Conservation (phyloP, 2,113 vertebrate species). For the Australoheros scitulus region DNA sequence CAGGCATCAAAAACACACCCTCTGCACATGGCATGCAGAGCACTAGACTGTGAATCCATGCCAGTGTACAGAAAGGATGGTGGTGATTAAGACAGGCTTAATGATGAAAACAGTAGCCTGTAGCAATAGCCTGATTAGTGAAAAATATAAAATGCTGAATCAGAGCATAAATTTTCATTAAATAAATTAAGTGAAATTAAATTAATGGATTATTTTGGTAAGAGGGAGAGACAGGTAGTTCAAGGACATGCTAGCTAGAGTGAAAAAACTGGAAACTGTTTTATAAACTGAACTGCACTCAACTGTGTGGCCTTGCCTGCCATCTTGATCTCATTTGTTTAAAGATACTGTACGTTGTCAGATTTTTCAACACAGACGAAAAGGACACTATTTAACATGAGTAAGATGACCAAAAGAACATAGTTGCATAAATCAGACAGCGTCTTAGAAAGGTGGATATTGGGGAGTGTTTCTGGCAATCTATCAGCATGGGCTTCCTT, state of each 20-base stretch:
- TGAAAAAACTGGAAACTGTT: constrained; percentile 15
- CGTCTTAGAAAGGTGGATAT: constrained; percentile 27
- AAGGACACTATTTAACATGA: constrained; percentile 30
- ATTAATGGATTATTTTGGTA: constrained; percentile 61
- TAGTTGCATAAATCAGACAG: constrained; percentile 42
- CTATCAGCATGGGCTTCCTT: constrained; percentile 53
- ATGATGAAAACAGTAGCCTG: constrained; percentile 74
- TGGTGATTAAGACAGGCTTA: constrained; percentile 64
- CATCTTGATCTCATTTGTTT: constrained; percentile 8
- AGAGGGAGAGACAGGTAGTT: constrained; percentile 47
- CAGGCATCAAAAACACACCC: constrained; percentile 68
- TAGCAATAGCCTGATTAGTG: constrained; percentile 54
- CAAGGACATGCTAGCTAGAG: constrained; percentile 39
- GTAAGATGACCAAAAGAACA: constrained; percentile 35
- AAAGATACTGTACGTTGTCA: constrained; percentile 1
- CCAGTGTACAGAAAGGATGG: constrained; percentile 58
- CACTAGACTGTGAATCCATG: constrained; percentile 57
- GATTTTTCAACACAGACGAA: constrained; percentile 22
- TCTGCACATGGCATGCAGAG: constrained; percentile 63
- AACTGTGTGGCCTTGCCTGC: neutral
- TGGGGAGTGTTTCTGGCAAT: constrained; percentile 40
- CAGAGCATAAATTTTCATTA: constrained; percentile 59
- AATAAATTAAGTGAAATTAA: constrained; percentile 58
- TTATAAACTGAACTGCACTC: constrained; percentile 11
- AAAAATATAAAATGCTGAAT: constrained; percentile 61